Conservation (phyloP, 92 coral and sea anemone genomes). For the Heliopora coerulea region DNA sequence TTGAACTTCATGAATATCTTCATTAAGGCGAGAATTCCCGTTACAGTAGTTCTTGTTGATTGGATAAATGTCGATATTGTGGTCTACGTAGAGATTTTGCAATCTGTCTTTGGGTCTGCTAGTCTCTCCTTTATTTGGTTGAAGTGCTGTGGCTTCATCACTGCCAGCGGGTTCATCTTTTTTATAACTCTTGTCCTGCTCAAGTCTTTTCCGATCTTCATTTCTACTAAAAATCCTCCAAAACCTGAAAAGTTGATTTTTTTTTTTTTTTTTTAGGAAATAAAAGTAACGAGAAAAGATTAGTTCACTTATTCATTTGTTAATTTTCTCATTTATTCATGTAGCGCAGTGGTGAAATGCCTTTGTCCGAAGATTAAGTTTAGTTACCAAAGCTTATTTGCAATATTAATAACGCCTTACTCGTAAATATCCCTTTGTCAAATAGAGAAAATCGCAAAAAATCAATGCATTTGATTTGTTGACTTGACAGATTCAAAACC, state of each 20-base stretch:
- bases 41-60: not conserved
- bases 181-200: conserved; percentile 4
- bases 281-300: no score
- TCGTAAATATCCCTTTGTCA: no score
- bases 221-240: conserved; percentile 77
- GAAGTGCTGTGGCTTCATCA: conserved; percentile 9
- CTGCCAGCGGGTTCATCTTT: conserved; percentile 20
- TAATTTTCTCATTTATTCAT: no score
- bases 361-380: no score
- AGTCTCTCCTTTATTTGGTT: not conserved
- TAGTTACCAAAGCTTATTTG: no score
- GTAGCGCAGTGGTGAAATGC: no score
- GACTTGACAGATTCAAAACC: no score
- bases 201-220: conserved; percentile 77
- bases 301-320: no score
- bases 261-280: no score
- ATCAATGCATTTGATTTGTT: no score
- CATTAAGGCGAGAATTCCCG: not conserved
- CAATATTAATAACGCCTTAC: no score
- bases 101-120: not conserved
- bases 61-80: not conserved
- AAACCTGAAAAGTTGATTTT: conserved; percentile 23
- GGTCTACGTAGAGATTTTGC: not conserved
- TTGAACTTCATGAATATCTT: conserved; percentile 6
- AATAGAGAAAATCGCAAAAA: no score